Base-by-base conservation (phyloP, 2,113 vertebrate species). In the Thalassoma bifasciatum region DNA sequence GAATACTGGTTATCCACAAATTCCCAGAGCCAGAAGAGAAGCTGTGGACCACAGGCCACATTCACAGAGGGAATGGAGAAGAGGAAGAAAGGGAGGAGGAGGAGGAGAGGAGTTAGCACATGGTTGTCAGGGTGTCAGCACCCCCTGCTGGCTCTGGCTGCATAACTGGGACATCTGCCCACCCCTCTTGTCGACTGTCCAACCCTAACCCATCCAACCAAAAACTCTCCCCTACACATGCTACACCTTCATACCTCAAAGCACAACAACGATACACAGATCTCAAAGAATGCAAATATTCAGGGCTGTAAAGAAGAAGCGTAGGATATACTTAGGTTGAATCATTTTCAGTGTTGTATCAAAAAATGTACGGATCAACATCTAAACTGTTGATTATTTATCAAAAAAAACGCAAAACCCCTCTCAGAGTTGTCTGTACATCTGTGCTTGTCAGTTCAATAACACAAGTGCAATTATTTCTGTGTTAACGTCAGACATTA, bases 121-220 rank as follows among this genome's bases (percentile, higher is more conserved):
- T 79, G 75, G 93, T 95, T 94, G 61, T 92, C 93, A 89, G 95
- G 93, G 88, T 95, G 94, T 93, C 95, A 96, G 96, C 96, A 96
- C 96, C 97, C 97, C 96, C 97, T 98, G 94, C 96, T 97, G 97
- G 96, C 90, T 93, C 59, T 91, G 79, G 83, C 51, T 86, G 54
- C 80, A 85, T 76, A 65, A 66, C 89, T 77, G 64, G 75, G 40
- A 79, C 80, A 67, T 66, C 8, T 91, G 72, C 74, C 66, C 19
- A 65, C 77, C 74, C 66, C 17, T 66, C 77, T 44, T 76, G 49
- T 58, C 57, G 23, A 84, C 79, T 81, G 49, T 59, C 2, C 38
- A 61, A 63, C n/a, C 64, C 1, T 49, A 40, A 49, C 40, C 21
- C 44, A 66, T 42, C 61, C 66, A 71, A 44, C 79, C 17, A 46